phyloP scores from a whole-genome alignment of 2,888 invertebrate genomes.

The Apotomis capreana region DNA sequence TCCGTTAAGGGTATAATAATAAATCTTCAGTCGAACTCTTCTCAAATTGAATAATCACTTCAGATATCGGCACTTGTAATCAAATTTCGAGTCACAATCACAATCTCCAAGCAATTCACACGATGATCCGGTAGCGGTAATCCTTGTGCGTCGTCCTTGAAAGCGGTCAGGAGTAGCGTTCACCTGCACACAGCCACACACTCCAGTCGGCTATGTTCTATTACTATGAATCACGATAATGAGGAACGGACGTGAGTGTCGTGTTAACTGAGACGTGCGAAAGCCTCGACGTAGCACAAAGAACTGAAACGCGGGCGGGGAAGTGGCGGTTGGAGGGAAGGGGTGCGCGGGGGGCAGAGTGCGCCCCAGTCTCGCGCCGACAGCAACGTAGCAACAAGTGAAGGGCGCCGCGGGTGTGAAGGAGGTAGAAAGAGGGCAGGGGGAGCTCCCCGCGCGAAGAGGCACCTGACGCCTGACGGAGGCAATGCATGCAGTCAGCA shows the following conservation, averaged over 20 bases:
- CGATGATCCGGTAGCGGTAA: conserved; percentile 44
- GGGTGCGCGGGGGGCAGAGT: conserved; percentile 62
- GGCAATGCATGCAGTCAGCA: conserved; percentile 50
- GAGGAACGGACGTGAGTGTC: conserved; percentile 59
- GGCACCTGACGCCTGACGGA: conserved; percentile 79
- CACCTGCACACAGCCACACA: conserved; percentile 71
- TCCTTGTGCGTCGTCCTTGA: conserved; percentile 60
- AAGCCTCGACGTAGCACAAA: conserved; percentile 77
- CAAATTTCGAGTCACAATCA: conserved; percentile 35
- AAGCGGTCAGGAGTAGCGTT: conserved; percentile 65
- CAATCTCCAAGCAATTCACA: conserved; percentile 42
- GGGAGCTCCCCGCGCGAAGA: conserved; percentile 61
- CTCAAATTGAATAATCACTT: conserved; percentile 33
- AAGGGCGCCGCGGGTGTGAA: conserved; percentile 70
- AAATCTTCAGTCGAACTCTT: conserved; percentile 29
- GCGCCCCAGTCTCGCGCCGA: conserved; percentile 71
- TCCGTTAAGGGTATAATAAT: conserved; percentile 18
- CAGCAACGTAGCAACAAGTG: conserved; percentile 80
- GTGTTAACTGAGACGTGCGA: conserved; percentile 66
- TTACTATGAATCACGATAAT: conserved; percentile 64
- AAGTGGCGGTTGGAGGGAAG: conserved; percentile 63
- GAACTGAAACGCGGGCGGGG: conserved; percentile 80
- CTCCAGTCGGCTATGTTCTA: conserved; percentile 60
- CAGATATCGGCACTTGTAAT: conserved; percentile 32
- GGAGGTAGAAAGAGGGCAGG: conserved; percentile 59